Evolutionary conservation across 1,140 invertebrate species (phyloP).

Genomic region (Macrocentrus cingulum): DNA sequence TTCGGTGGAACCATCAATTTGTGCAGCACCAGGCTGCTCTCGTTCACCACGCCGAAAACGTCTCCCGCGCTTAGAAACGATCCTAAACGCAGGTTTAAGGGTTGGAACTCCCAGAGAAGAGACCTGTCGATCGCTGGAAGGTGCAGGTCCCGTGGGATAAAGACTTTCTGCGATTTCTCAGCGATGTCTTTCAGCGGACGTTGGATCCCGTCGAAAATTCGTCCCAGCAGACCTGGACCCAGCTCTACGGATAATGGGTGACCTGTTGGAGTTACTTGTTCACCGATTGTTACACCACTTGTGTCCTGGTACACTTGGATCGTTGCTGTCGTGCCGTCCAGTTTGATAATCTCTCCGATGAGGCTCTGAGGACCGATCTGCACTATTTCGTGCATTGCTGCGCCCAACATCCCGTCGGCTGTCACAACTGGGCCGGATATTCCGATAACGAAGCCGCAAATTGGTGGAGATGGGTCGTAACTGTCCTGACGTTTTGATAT

Average conservation of each 20-base stretch:
- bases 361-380: slow-evolving; percentile 70
- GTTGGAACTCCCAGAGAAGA: slow-evolving; percentile 72
- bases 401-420: slow-evolving; percentile 46
- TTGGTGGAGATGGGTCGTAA: too few relatives aligned
- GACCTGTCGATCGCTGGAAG: slow-evolving; percentile 62
- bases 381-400: slow-evolving; percentile 70
- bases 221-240: slow-evolving; percentile 79
- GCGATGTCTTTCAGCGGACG: slow-evolving; percentile 76
- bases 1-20: slow-evolving; percentile 72
- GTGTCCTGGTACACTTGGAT: slow-evolving; percentile 82
- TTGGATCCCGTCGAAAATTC: slow-evolving; percentile 86
- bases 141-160: slow-evolving; percentile 80
- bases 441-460: slow-evolving; percentile 32
- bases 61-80: slow-evolving; percentile 78
- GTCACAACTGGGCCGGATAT: slow-evolving; percentile 41
- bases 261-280: slow-evolving; percentile 79
- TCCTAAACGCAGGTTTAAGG: slow-evolving; percentile 63
- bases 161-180: slow-evolving; percentile 71
- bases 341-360: slow-evolving; percentile 75
- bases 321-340: slow-evolving; percentile 63
- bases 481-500: too few relatives aligned
- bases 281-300: slow-evolving; percentile 83
- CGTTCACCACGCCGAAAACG: slow-evolving; percentile 72
- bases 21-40: slow-evolving; percentile 77
- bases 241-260: slow-evolving; percentile 83